Conservation (phyloP, 2,888 invertebrate species). For the Microctonus brassicae region DNA sequence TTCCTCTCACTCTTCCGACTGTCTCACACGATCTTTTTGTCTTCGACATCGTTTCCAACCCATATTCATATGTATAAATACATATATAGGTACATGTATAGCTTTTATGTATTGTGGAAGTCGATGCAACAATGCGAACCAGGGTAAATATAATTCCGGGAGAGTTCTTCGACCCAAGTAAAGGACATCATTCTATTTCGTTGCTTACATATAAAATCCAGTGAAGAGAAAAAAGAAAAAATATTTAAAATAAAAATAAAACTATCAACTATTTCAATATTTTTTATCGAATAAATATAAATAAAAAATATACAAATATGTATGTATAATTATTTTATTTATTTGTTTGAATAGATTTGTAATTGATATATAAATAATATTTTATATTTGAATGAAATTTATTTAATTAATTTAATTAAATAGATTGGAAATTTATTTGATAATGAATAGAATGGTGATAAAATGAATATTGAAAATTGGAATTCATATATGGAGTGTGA, state of each 20-base stretch:
- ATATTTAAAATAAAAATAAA: no score
- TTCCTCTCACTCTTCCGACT: not conserved
- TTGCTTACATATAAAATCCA: not conserved
- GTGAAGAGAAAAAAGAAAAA: not conserved
- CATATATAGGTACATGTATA: no score
- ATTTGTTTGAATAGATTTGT: no score
- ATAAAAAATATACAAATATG: no score
- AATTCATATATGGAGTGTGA: not conserved
- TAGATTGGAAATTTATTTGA: not conserved
- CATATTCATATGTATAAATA: no score
- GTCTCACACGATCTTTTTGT: not conserved
- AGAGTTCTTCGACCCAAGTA: constrained; percentile 51
- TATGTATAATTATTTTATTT: no score
- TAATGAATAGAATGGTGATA: not conserved
- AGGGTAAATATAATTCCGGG: constrained; percentile 31
- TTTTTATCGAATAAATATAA: no score
- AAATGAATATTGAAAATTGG: not conserved
- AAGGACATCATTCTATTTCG: constrained; percentile 40
- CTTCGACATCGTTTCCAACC: not conserved
- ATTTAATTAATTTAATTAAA: not conserved
- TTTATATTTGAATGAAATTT: no score
- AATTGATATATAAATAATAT: no score
- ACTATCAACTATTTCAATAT: no score
- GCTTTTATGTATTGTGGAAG: not conserved
- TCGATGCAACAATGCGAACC: constrained; percentile 24